Percentiles rank a stretch among this genome's conserved stretches.
Evolutionary conservation across 2,797 vertebrate genomes (phyloP).

Genomic region (Anabacerthia variegaticeps): DNA sequence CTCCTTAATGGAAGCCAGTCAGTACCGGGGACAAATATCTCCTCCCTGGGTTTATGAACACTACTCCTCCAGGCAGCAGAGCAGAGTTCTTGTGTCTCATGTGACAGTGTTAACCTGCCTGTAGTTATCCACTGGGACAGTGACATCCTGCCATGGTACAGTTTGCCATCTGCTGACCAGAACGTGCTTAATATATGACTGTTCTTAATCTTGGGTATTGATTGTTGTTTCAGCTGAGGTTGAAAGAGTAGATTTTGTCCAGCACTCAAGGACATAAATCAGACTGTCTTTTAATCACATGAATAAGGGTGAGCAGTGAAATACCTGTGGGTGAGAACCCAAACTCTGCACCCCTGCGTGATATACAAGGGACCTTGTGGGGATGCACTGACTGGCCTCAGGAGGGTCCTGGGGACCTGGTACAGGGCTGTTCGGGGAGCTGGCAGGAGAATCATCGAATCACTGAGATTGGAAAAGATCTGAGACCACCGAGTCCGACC

Average conservation of each 20-base stretch:
- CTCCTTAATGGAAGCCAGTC: not conserved
- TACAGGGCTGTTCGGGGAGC: rapidly evolving
- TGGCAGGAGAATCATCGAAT: not conserved
- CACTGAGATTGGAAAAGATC: not conserved
- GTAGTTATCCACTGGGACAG: not conserved
- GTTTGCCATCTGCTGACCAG: not conserved
- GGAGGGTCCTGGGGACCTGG: not conserved
- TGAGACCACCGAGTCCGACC: not conserved
- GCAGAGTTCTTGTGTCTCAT: not conserved
- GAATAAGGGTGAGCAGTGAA: not conserved
- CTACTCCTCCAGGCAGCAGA: not conserved
- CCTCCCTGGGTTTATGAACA: not conserved
- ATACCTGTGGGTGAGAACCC: not conserved
- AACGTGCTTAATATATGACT: not conserved
- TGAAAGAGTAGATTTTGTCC: not conserved
- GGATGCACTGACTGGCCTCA: not conserved
- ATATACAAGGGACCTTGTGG: no score
- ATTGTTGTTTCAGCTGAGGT: not conserved
- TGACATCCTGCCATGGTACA: not conserved
- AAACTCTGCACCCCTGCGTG: not conserved
- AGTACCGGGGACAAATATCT: not conserved
- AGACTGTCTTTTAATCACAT: not conserved
- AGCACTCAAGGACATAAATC: not conserved
- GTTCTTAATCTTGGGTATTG: not conserved
- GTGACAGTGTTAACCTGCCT: not conserved